A percentile compares a stretch with the other conserved stretches of the same genome.
Conservation (phyloP, 2,888 invertebrate species). For the Gerris lacustris region DNA sequence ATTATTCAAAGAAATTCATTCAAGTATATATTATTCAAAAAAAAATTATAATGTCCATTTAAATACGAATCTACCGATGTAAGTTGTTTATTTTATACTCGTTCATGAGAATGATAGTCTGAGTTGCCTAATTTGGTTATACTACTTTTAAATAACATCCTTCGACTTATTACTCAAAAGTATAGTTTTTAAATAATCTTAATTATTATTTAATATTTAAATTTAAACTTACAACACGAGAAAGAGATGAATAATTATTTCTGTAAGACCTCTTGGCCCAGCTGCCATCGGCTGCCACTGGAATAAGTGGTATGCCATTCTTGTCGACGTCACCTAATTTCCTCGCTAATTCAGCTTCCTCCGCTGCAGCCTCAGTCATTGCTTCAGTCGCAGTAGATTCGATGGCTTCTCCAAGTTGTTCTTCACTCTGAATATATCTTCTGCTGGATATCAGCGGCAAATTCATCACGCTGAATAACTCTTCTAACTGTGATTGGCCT, state of each 20-base stretch:
- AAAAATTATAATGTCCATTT: too few relatives aligned
- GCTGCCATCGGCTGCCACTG: not conserved
- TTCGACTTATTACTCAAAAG: too few relatives aligned
- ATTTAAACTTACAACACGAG: not conserved
- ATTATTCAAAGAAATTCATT: too few relatives aligned
- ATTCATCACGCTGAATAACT: not conserved
- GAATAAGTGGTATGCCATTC: not conserved
- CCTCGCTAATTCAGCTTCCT: not conserved
- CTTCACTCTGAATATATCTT: not conserved
- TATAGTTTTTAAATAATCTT: too few relatives aligned
- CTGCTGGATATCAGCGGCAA: not conserved
- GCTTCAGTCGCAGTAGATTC: not conserved
- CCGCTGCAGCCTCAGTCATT: not conserved
- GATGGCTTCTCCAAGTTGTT: not conserved
- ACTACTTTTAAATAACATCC: too few relatives aligned
- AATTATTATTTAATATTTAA: too few relatives aligned
- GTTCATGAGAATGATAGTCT: too few relatives aligned
- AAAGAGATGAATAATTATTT: not conserved
- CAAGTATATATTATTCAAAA: too few relatives aligned
- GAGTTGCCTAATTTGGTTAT: too few relatives aligned
- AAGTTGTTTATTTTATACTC: too few relatives aligned
- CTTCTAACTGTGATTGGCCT: not conserved
- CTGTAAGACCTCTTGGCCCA: not conserved
- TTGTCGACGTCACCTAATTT: not conserved
- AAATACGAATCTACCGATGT: too few relatives aligned